Evolutionary conservation across 1,140 invertebrate genomes (phyloP), one percentile per base, ranked within the genome.

Genomic region (Solenopsis fugax): DNA sequence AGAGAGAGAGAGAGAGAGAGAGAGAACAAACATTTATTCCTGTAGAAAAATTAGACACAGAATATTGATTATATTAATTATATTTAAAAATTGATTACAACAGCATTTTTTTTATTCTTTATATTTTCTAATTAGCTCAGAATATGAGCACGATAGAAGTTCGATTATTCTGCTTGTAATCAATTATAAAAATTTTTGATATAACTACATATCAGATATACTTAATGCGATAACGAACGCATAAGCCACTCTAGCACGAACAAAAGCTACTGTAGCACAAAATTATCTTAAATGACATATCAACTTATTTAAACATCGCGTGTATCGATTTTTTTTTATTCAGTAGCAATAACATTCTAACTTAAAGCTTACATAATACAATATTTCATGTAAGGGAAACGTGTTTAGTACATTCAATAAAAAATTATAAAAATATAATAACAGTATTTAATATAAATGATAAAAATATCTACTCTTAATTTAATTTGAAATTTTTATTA

Each of bases 201-300:
- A 48, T 48, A 34, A 56, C 24, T 72, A 84, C 52, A 45, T 60
- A 29, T 29, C n/a, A 84, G 18, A 67, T 65, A 21, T 50, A 12
- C 16, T 75, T 12, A 10, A 29, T 45, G 18, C 18, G 29, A 65
- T 80, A 69, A 67, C 24, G 2, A 4, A 52, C 29, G 48, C 13
- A 34, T 37, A 77, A 62, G 7, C 1, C 1, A 62, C 9, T 21
- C 18, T n/a, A n/a, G n/a, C n/a, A n/a, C n/a, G n/a, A n/a, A n/a
- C n/a, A 24, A 67, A 29, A 29, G 29, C 2, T 29, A 29, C 6
- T 48, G 45, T 24, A 18, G 1, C 6, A 64, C 2, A 67, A 54
- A 52, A 60, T 60, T 76, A 60, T 76, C 34, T 48, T 18, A 34
- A 78, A 78, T 18, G 29, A 52, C 34, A 48, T 78, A 65, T 80